Conservation (phyloP, 2,113 vertebrate species). For the Seriola dumerili region DNA sequence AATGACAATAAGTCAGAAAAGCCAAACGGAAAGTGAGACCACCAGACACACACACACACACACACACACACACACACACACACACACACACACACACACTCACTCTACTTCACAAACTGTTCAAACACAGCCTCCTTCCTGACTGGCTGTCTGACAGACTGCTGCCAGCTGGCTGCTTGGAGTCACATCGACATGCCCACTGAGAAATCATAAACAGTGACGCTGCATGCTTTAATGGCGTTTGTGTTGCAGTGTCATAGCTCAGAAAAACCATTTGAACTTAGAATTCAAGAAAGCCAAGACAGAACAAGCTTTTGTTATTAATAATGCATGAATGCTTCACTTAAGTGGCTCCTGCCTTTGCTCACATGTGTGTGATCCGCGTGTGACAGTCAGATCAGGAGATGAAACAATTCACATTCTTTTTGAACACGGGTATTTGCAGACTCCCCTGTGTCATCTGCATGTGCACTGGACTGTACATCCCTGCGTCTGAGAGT, state of each 20-base stretch:
- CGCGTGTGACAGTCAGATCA: background rate
- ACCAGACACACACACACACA: constrained; percentile 3
- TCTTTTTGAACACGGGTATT: background rate
- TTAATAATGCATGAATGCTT: constrained; percentile 46
- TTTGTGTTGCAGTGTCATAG: background rate
- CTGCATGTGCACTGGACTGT: background rate
- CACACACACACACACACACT: background rate
- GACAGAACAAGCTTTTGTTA: constrained; percentile 13
- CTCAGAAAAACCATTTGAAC: background rate
- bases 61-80: too few relatives aligned
- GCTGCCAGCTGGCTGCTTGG: background rate
- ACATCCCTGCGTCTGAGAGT: background rate
- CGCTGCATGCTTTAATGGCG: too few relatives aligned
- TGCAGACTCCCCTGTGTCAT: background rate
- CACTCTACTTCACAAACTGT: too few relatives aligned
- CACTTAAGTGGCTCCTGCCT: constrained; percentile 29
- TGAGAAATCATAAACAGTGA: constrained; percentile 2
- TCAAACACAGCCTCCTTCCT: background rate
- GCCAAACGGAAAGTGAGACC: background rate
- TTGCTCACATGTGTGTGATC: background rate
- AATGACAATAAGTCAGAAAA: background rate
- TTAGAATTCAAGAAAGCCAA: background rate
- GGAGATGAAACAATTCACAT: background rate
- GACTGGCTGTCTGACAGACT: background rate
- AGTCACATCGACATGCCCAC: constrained; percentile 3